Conservation (phyloP, 2,113 vertebrate species). For the Trematocara variabile region DNA sequence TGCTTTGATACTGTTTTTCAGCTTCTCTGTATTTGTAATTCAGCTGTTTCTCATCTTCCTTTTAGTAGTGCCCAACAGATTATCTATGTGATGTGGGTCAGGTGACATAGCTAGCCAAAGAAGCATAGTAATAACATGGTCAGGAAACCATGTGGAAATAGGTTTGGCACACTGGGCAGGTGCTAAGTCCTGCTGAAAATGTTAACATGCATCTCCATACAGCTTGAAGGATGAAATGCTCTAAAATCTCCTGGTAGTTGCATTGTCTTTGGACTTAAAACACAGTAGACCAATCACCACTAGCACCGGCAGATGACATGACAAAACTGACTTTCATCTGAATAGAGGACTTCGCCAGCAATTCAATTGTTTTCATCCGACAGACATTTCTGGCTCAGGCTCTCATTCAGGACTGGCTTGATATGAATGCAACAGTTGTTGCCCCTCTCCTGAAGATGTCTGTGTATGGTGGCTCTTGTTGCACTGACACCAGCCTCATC, state of each 20-base stretch:
- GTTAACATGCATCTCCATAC: background rate
- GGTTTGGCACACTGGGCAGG: background rate
- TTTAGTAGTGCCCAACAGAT: background rate
- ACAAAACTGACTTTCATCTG: background rate
- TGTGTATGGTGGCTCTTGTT: background rate
- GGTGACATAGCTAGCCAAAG: background rate
- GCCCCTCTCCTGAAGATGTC: background rate
- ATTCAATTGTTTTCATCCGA: background rate
- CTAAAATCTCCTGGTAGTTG: background rate
- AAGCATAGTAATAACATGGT: background rate
- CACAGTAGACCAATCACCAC: background rate
- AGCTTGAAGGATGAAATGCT: background rate
- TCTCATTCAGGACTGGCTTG: background rate
- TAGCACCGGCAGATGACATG: background rate
- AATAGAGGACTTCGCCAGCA: background rate
- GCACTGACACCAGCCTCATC: background rate
- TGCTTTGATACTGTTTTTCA: background rate
- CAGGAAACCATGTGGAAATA: background rate
- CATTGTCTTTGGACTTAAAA: background rate
- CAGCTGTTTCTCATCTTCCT: background rate
- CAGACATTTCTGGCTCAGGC: background rate
- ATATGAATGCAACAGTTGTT: background rate
- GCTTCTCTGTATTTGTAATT: background rate
- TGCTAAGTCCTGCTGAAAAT: background rate
- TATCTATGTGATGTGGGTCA: background rate